Percentiles rank a stretch among this genome's conserved stretches.
Conservation (phyloP, 2,888 invertebrate genomes). For the Rotaria macrura region DNA sequence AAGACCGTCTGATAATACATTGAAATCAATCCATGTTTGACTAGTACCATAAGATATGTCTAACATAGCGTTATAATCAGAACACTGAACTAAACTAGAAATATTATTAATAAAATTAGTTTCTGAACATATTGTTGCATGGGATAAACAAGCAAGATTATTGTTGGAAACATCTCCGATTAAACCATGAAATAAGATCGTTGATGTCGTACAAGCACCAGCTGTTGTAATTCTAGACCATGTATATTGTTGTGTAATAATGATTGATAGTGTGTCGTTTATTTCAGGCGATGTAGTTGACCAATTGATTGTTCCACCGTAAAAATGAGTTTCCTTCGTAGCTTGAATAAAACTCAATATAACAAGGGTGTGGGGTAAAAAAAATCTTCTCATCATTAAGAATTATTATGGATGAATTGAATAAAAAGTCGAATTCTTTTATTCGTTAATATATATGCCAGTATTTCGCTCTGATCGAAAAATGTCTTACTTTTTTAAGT, state of each 20-base stretch:
- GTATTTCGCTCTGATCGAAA: too few species aligned
- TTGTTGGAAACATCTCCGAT: neutral
- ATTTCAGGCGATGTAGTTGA: neutral
- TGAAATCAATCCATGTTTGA: neutral
- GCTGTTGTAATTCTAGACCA: neutral
- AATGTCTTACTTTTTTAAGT: too few species aligned
- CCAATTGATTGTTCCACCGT: neutral
- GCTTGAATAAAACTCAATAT: too few species aligned
- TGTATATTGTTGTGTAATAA: neutral
- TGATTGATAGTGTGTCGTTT: neutral
- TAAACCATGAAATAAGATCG: neutral
- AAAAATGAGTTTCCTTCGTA: neutral
- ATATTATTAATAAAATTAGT: neutral
- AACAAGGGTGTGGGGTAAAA: too few species aligned
- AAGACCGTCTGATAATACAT: neutral
- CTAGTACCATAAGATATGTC: neutral
- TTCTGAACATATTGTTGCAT: neutral
- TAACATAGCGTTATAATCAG: neutral
- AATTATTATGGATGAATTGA: too few species aligned
- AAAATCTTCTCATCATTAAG: too few species aligned
- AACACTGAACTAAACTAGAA: neutral
- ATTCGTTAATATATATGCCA: too few species aligned
- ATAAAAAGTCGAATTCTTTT: too few species aligned
- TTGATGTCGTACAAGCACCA: neutral
- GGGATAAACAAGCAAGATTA: neutral